Conservation (phyloP, 2,797 vertebrate genomes). For the Hippopotamyrus pictus region DNA sequence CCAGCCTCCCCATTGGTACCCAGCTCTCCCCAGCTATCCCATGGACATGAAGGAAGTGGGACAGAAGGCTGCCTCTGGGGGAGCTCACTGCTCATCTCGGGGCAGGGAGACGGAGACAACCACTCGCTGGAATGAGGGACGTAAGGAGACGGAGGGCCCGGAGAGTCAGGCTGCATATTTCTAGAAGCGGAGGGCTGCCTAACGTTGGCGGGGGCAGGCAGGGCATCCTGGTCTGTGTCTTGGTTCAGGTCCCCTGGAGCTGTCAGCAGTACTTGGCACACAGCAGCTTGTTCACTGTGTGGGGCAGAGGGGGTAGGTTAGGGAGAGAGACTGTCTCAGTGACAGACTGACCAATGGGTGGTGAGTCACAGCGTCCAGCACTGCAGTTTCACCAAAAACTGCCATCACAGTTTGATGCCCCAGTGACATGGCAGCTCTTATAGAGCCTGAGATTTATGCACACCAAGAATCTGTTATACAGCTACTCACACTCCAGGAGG, state of each 20-base stretch:
- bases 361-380: not conserved
- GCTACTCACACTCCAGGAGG: not conserved
- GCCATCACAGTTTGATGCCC: not conserved
- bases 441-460: not conserved
- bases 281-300: slow-evolving; percentile 83
- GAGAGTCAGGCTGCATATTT: slow-evolving; percentile 43
- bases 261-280: slow-evolving; percentile 86
- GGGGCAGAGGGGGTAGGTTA: slow-evolving; percentile 42
- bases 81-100: slow-evolving; percentile 24
- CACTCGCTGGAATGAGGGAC: slow-evolving; percentile 21
- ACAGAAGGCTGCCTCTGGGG: slow-evolving; percentile 23
- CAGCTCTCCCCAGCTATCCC: slow-evolving; percentile 30
- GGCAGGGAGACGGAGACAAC: not conserved
- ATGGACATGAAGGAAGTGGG: slow-evolving; percentile 38
- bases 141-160: slow-evolving; percentile 35
- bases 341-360: not conserved
- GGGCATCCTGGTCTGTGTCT: slow-evolving; percentile 61
- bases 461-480: not conserved
- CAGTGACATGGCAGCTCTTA: not conserved
- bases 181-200: slow-evolving; percentile 59
- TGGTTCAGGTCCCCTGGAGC: slow-evolving; percentile 57
- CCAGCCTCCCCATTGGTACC: not conserved
- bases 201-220: slow-evolving; percentile 58
- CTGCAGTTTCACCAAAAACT: not conserved
- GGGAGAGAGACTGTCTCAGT: not conserved